Evolutionary conservation across 1,140 invertebrate species (phyloP), one percentile per base, ranked within the genome.

Genomic region (Nephila pilipes): DNA sequence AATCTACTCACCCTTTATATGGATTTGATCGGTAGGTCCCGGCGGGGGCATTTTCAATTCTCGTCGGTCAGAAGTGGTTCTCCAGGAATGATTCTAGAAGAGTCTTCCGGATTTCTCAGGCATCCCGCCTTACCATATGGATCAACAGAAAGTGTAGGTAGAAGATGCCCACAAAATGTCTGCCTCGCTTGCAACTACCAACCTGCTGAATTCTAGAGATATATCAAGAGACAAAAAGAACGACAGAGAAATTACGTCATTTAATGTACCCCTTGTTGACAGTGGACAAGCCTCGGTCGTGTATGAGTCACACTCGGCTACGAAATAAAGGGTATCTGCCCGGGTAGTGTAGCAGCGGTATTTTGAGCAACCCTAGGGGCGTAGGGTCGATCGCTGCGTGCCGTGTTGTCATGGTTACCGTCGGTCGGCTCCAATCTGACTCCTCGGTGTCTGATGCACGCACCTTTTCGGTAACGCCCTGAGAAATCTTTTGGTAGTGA

Each of bases 381-480:
- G 89, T 83, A 90, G 80, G 91, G 91, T 92, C 91, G 91, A 92
- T 92, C 91, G 87, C 46, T 92, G 91, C 65, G 81, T 92, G 81
- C 83, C 85, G 20, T 25, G 91, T 92, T 79, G 38, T 60, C 46
- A 92, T 92, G 83, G 65, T 22, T 25, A 92, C 91, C 57, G 85
- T 85, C 91, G 91, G 83, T 55, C 65, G 91, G 91, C 81, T 92
- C 91, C 83, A 92, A 92, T 92, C 91, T 92, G 91, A 92, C 91
- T 92, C 85, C 91, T 85, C 63, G n/a, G 85, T 92, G 65, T 92
- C 83, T 87, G 81, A 87, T 92, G 55, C 22, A 87, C 91, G 81
- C 90, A 91, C 80, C 80, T 85, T 92, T 92, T 58, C 46, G 32
- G 54, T 75, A 80, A 92, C 90, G 81, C 80, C 90, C 58, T 38